These are phyloP conservation scores for Talpa occidentalis DNA, from an alignment of 2,113 vertebrate genomes.

Conservation along the genomic window DNA sequence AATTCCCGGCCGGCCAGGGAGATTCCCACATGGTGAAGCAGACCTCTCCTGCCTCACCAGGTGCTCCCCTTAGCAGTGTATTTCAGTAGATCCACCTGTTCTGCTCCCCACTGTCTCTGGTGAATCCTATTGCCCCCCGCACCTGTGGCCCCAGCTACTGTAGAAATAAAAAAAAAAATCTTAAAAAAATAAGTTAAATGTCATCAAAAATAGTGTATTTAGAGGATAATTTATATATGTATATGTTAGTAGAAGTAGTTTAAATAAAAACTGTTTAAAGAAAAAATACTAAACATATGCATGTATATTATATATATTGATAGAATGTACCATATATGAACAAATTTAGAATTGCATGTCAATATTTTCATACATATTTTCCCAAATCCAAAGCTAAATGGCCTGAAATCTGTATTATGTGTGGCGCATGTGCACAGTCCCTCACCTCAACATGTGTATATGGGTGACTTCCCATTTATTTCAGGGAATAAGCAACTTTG, in stretches of 20 bases:
- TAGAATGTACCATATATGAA: not conserved
- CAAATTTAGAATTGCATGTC: not conserved
- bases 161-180: too few relatives aligned
- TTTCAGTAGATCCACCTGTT: too few relatives aligned
- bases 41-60: too few relatives aligned
- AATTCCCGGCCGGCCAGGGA: too few relatives aligned
- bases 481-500: not conserved
- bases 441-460: not conserved
- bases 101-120: too few relatives aligned
- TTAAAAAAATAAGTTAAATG: too few relatives aligned
- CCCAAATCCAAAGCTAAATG: not conserved
- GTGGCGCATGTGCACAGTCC: not conserved
- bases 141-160: too few relatives aligned
- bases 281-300: not conserved
- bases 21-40: too few relatives aligned
- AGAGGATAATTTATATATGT: not conserved
- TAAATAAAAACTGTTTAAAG: not conserved
- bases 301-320: not conserved
- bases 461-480: not conserved
- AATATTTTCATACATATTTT: not conserved
- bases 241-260: not conserved
- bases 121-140: too few relatives aligned
- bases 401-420: not conserved
- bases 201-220: not conserved
- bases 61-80: too few relatives aligned